A percentile compares a stretch with the other conserved stretches of the same genome.
Conservation (phyloP, 2,113 vertebrate species). For the Clarias gariepinus region DNA sequence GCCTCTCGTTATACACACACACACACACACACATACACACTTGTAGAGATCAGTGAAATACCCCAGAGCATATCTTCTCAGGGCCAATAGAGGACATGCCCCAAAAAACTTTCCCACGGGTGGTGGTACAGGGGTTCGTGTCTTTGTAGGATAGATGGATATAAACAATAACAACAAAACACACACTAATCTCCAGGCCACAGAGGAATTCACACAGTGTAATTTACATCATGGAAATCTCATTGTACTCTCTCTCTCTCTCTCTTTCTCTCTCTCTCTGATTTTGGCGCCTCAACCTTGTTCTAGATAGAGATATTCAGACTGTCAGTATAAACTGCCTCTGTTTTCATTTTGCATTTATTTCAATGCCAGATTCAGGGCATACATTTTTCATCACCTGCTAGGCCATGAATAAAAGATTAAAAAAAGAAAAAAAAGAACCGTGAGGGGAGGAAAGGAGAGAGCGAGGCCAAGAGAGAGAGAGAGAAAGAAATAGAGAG, state of each 20-base stretch:
- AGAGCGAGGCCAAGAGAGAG: constrained; percentile 40
- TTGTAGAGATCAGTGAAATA: background rate
- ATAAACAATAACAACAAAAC: constrained; percentile 61
- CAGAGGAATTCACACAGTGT: constrained; percentile 72
- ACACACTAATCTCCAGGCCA: constrained; percentile 73
- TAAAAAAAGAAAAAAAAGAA: constrained; percentile 91
- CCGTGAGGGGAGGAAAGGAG: constrained; percentile 51
- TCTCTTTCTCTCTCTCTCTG: constrained; percentile 58
- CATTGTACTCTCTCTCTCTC: constrained; percentile 58
- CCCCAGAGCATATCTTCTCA: background rate
- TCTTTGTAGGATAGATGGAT: constrained; percentile 54
- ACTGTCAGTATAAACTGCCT: constrained; percentile 99
- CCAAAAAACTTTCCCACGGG: constrained; percentile 23
- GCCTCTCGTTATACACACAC: background rate
- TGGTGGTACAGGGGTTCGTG: background rate
- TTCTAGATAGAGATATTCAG: constrained; percentile 99
- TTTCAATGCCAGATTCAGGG: constrained; percentile 99
- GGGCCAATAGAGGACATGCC: constrained; percentile 15
- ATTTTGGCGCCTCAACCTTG: constrained; percentile 93
- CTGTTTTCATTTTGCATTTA: constrained; percentile 99
- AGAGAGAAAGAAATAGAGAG: constrained; percentile 40
- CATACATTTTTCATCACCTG: constrained; percentile 99
- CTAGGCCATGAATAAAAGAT: constrained; percentile 99
- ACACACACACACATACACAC: background rate
- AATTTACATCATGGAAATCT: constrained; percentile 76